Conservation (phyloP, 2,113 vertebrate species). For the Perca schrenkii region DNA sequence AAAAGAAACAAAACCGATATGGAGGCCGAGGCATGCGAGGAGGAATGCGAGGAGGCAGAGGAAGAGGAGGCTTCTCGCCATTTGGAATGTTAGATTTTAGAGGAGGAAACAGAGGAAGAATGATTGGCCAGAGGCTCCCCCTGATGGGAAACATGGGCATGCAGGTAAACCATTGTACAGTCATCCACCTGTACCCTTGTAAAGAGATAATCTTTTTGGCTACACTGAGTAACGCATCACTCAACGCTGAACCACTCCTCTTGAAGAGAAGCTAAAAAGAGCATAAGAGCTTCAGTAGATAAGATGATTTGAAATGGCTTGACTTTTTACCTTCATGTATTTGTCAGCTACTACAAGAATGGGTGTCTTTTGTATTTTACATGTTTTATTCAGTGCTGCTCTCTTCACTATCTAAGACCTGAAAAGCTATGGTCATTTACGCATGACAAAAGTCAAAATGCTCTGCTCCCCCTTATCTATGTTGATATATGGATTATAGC, state of each 20-base stretch:
- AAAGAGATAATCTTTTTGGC: slow-evolving; percentile 1
- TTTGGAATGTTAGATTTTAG: slow-evolving; percentile 89
- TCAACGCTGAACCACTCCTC: neutral
- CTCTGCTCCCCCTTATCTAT: slow-evolving; percentile 58
- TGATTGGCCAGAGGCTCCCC: slow-evolving; percentile 89
- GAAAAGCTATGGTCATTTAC: slow-evolving; percentile 48
- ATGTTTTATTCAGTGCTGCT: slow-evolving; percentile 31
- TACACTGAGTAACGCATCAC: slow-evolving; percentile 11
- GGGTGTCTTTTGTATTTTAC: slow-evolving; percentile 8
- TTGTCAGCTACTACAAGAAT: slow-evolving; percentile 1
- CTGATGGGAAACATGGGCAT: slow-evolving; percentile 89
- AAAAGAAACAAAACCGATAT: slow-evolving; percentile 90
- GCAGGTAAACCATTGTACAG: slow-evolving; percentile 84
- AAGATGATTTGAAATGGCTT: slow-evolving; percentile 38
- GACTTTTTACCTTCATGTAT: slow-evolving; percentile 28
- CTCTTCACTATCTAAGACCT: slow-evolving; percentile 39
- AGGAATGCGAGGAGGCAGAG: slow-evolving; percentile 81
- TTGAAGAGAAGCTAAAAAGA: slow-evolving; percentile 19
- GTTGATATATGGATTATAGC: slow-evolving; percentile 82
- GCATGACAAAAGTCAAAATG: slow-evolving; percentile 64
- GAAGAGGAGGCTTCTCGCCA: slow-evolving; percentile 81
- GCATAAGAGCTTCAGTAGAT: slow-evolving; percentile 33
- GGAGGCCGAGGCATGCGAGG: slow-evolving; percentile 82
- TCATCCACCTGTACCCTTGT: slow-evolving; percentile 6
- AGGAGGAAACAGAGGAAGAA: slow-evolving; percentile 86